Base-by-base conservation (phyloP, 2,888 invertebrate species). In the Nomada fucata region DNA sequence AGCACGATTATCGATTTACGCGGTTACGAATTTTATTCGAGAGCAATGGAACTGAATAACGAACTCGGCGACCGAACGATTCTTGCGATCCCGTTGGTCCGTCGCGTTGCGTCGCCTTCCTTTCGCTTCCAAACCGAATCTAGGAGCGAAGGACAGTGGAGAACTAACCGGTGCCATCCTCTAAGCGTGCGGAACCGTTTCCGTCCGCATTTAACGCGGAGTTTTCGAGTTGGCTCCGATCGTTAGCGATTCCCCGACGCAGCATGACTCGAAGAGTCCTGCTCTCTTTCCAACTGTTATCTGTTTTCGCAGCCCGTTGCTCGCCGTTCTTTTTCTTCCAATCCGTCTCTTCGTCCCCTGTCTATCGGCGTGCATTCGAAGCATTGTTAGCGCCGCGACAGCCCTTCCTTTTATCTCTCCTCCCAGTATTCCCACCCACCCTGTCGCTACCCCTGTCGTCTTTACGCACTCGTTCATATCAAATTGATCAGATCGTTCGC, bases 1-100 rank as follows among this genome's bases (percentile, higher is more conserved):
- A 29, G 20, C 47, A 57, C 79, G 74, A 76, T 77, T 81, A 82
- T 83, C 84, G 84, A 86, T 88, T 84, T 75, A 76, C 67, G 76
- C 52, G 67, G 47, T 79, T 65, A 63, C 73, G 73, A 82, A 84
- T 86, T 85, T 83, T 64, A 50, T 68, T 42, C 59, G 36, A 67
- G 59, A 83, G 36, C 71, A 72, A 79, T 67, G 65, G 52, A 53
- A 61, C 70, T 29, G 73, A 64, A 67, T 75, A 75, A 67, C 50
- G 75, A 74, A 79, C 60, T 42, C 5, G 26, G n/a, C n/a, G n/a
- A 55, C 23, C 20, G 18, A 44, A 36, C 18, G 53, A 47, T 29
- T 50, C 20, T 18, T 47, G 53, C 44, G 23, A 23, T 29, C 29
- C 5, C 29, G 29, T 29, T 29, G 29, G 29, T 29, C 7, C 29